Evolutionary conservation across 2,797 vertebrate species (phyloP).

Genomic region (Hipposideros larvatus): DNA sequence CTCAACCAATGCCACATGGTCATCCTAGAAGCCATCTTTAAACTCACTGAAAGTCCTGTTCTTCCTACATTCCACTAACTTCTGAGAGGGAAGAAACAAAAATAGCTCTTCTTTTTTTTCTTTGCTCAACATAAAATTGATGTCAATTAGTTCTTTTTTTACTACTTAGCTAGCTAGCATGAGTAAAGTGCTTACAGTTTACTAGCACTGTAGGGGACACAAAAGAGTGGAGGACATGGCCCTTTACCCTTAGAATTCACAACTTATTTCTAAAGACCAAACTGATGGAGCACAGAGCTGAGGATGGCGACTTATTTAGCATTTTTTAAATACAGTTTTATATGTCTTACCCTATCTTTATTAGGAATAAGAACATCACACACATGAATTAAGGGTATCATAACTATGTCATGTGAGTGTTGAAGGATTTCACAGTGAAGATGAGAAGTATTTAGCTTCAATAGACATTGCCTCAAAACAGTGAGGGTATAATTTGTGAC

Average conservation of each 20-base stretch:
- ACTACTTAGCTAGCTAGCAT: background rate
- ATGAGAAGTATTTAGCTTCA: background rate
- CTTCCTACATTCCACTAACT: background rate
- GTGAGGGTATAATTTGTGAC: background rate
- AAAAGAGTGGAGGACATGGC: background rate
- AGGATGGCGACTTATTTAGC: background rate
- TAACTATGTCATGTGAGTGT: background rate
- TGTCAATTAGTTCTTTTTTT: background rate
- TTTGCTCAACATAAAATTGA: background rate
- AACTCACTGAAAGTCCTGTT: background rate
- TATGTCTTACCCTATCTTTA: background rate
- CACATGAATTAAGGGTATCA: background rate
- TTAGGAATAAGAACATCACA: background rate
- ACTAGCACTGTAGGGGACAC: background rate
- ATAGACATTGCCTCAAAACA: background rate
- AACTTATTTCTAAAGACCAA: background rate
- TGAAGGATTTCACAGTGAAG: background rate
- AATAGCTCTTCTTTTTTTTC: background rate
- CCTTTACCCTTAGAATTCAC: background rate
- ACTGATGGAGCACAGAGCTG: background rate
- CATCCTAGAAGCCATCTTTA: background rate
- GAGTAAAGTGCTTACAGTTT: background rate
- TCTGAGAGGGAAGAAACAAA: background rate
- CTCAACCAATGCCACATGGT: background rate
- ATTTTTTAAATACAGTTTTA: background rate